Evolutionary conservation across 2,113 vertebrate species (phyloP).

Genomic region (Synodontis membranacea): DNA sequence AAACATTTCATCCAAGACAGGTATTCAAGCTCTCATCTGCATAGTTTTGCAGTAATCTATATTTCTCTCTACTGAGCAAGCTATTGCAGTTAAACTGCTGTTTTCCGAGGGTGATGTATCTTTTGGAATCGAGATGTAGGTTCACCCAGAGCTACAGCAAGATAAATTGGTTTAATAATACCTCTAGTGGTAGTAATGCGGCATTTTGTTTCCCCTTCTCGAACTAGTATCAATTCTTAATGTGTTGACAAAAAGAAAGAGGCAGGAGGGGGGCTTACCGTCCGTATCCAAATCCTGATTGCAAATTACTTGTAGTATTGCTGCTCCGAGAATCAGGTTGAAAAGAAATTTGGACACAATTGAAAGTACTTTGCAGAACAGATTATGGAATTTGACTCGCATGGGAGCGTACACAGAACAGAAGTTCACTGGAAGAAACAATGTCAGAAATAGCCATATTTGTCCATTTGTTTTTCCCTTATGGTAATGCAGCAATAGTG

Average conservation of each 20-base stretch:
- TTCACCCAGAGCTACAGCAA: slow-evolving; percentile 36
- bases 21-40: slow-evolving; percentile 24
- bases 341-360: background rate
- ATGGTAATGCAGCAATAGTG: background rate
- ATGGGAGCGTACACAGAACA: background rate
- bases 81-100: slow-evolving; percentile 22
- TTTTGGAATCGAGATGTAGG: slow-evolving; percentile 1
- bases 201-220: slow-evolving; percentile 28
- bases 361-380: background rate
- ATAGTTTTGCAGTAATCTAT: slow-evolving; percentile 30
- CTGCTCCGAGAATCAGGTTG: background rate
- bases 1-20: slow-evolving; percentile 26
- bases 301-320: background rate
- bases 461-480: background rate
- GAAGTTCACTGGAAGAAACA: background rate
- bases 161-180: slow-evolving; percentile 57
- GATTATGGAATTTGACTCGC: background rate
- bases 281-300: background rate
- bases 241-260: background rate
- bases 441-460: background rate
- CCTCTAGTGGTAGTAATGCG: slow-evolving; percentile 28
- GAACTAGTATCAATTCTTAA: slow-evolving; percentile 39
- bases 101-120: slow-evolving; percentile 40
- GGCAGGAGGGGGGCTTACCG: too few species aligned
- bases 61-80: slow-evolving; percentile 32